Percentiles rank a stretch among this genome's conserved stretches.
phyloP scores from a whole-genome alignment of 2,113 vertebrate species.

The Syngnathus typhle region DNA sequence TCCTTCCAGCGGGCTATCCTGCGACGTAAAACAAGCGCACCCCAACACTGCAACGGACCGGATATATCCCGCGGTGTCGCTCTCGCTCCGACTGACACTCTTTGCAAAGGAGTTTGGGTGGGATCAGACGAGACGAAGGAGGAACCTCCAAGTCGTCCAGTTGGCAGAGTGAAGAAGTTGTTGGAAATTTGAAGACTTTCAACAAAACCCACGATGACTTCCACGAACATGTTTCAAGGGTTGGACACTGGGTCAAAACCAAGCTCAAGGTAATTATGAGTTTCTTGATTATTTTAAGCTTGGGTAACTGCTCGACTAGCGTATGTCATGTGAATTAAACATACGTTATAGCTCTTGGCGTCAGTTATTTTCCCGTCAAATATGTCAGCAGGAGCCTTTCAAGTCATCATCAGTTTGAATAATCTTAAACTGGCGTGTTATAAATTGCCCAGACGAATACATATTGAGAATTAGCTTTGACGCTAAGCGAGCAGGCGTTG shows the following conservation, averaged over 20 bases:
- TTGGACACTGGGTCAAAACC: conserved; percentile 67
- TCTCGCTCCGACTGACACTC: conserved; percentile 35
- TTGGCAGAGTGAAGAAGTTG: conserved; percentile 57
- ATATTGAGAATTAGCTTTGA: conserved; percentile 33
- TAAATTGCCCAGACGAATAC: neutral
- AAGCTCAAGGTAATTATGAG: conserved; percentile 75
- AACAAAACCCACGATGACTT: conserved; percentile 62
- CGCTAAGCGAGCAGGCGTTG: conserved; percentile 62
- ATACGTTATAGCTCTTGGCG: neutral
- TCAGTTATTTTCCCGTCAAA: neutral
- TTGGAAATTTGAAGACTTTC: conserved; percentile 42
- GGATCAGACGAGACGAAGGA: conserved; percentile 23
- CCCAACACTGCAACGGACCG: conserved; percentile 1
- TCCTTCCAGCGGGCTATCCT: accelerated
- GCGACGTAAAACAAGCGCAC: conserved; percentile 21
- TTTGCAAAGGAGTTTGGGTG: conserved; percentile 18
- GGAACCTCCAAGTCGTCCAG: conserved; percentile 39
- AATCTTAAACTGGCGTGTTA: neutral
- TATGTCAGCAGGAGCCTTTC: neutral
- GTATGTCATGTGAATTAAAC: neutral
- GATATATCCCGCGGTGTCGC: conserved; percentile 35
- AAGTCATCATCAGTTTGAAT: neutral
- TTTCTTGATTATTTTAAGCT: neutral
- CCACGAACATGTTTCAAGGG: conserved; percentile 78
- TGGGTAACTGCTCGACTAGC: neutral